Conservation (phyloP, 2,797 vertebrate genomes). For the Leptatherina wallacei region DNA sequence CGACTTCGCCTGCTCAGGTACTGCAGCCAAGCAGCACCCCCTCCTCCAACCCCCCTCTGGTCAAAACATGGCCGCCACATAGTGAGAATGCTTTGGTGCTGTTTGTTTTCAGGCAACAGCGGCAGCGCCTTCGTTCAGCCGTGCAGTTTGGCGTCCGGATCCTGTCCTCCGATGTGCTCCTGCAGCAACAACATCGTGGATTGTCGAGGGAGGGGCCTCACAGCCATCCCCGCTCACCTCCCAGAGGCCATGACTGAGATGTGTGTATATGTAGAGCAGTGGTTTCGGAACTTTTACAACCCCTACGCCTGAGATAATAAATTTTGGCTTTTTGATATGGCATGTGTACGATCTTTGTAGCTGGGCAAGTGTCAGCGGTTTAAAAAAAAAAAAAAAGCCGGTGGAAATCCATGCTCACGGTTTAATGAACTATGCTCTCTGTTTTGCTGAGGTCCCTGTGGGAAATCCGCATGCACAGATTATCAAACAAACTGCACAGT, state of each 20-base stretch:
- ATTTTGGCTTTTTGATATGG: too few species aligned
- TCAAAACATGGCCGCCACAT: not conserved
- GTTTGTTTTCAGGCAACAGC: conserved; percentile 76
- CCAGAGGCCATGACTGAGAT: conserved; percentile 94
- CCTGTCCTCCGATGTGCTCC: conserved; percentile 91
- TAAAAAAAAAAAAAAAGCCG: too few species aligned
- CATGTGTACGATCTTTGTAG: too few species aligned
- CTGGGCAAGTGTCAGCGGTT: too few species aligned
- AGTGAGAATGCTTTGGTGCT: too few species aligned
- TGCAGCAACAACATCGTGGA: conserved; percentile 93
- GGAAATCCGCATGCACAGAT: too few species aligned
- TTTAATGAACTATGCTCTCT: too few species aligned
- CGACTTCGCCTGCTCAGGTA: conserved; percentile 91
- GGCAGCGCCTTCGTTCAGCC: conserved; percentile 82
- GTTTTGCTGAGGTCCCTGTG: too few species aligned
- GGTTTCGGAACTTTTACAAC: too few species aligned
- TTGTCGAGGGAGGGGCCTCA: conserved; percentile 91
- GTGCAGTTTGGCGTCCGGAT: conserved; percentile 91
- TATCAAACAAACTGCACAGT: too few species aligned
- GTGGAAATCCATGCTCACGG: too few species aligned
- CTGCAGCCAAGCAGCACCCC: not conserved
- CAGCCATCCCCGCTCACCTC: conserved; percentile 91
- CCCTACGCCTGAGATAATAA: too few species aligned
- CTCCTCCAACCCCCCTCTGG: not conserved
- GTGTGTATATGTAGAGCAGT: conserved; percentile 78